phyloP scores from a whole-genome alignment of 2,113 vertebrate species.

The Ptychochromis oligacanthus region DNA sequence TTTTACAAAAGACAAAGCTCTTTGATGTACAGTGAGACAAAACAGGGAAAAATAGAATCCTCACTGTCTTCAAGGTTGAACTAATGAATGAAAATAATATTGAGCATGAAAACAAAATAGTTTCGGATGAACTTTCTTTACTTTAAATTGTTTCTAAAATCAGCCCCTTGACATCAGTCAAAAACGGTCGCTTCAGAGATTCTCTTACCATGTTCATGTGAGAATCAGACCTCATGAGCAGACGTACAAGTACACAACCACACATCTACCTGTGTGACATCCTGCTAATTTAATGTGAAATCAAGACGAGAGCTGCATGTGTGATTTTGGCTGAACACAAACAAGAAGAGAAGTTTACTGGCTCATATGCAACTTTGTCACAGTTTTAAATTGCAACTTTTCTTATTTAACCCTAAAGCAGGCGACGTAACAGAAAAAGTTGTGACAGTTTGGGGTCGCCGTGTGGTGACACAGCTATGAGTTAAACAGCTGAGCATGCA shows the following conservation, averaged over 20 bases:
- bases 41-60: not conserved
- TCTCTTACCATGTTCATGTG: not conserved
- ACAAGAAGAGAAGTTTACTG: not conserved
- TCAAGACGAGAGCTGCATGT: not conserved
- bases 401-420: conserved; percentile 20
- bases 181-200: too few species aligned
- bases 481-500: conserved; percentile 43
- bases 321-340: not conserved
- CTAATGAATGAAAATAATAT: not conserved
- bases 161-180: not conserved
- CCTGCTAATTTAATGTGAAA: not conserved
- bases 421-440: conserved; percentile 10
- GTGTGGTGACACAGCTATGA: conserved; percentile 12
- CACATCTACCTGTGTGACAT: too few species aligned
- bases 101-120: not conserved
- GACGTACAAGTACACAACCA: not conserved
- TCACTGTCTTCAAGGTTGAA: not conserved
- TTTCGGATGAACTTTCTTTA: not conserved
- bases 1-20: not conserved
- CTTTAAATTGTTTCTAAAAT: not conserved
- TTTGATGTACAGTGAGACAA: not conserved
- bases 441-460: conserved; percentile 67
- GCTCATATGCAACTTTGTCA: not conserved
- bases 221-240: not conserved
- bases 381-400: conserved; percentile 14